These are phyloP conservation scores for Agraylea sexmaculata DNA, from an alignment of 1,140 invertebrate genomes.

Conservation along the genomic window DNA sequence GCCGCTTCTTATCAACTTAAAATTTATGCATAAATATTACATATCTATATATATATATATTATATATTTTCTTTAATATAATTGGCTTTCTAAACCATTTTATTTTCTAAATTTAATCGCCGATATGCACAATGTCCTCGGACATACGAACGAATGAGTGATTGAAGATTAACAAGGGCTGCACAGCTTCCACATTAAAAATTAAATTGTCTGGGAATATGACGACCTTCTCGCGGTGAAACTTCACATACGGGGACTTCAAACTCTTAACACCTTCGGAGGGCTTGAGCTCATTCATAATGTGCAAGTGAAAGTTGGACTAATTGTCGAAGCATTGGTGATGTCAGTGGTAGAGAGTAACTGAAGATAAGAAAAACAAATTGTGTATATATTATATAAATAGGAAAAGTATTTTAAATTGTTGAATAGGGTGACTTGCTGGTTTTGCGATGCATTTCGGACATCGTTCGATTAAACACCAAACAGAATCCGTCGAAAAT, in stretches of 20 bases:
- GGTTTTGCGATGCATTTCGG: slow-evolving; percentile 18
- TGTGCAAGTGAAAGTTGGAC: slow-evolving; percentile 18
- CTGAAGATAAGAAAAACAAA: slow-evolving; percentile 22
- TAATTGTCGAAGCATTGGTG: slow-evolving; percentile 20
- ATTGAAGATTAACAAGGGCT: too few relatives aligned
- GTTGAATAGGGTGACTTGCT: slow-evolving; percentile 22
- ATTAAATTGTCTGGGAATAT: too few relatives aligned
- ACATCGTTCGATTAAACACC: slow-evolving; percentile 2
- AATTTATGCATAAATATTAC: too few relatives aligned
- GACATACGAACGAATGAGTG: too few relatives aligned
- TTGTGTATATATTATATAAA: slow-evolving; percentile 23
- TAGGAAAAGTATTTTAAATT: slow-evolving; percentile 24
- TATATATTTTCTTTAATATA: slow-evolving; percentile 22
- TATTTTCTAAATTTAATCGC: slow-evolving; percentile 20
- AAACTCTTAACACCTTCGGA: slow-evolving; percentile 1
- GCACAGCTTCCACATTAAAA: slow-evolving; percentile 10
- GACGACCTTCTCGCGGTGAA: too few relatives aligned
- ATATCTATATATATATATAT: too few relatives aligned
- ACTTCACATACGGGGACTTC: slow-evolving; percentile 9
- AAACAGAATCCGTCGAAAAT: too few relatives aligned
- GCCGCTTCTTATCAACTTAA: slow-evolving; percentile 35
- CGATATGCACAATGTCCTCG: slow-evolving; percentile 16
- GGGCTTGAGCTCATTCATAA: slow-evolving; percentile 9
- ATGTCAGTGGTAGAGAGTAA: slow-evolving; percentile 23
- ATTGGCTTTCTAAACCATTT: slow-evolving; percentile 27